Evolutionary conservation across 2,113 vertebrate genomes (phyloP).

Genomic region (Cottus gobio): DNA sequence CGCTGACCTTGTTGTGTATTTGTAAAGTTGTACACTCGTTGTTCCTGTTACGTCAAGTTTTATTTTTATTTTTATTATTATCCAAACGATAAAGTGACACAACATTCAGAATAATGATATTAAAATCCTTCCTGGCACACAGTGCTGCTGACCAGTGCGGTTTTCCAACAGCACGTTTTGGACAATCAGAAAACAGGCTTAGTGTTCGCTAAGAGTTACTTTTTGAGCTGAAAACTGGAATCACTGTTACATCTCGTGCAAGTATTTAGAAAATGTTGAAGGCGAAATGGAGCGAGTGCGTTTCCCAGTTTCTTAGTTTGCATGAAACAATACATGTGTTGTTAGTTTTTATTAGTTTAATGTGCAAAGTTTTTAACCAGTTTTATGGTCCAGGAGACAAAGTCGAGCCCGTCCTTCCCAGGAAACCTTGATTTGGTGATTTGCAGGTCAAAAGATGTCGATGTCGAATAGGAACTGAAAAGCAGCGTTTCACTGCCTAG

Average conservation of each 20-base stretch:
- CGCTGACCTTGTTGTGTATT: neutral
- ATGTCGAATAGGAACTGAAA: too few species aligned
- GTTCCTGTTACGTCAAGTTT: neutral
- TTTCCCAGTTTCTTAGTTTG: too few species aligned
- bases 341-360: neutral
- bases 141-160: neutral
- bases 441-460: too few species aligned
- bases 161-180: neutral
- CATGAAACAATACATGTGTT: neutral
- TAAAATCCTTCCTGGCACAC: too few species aligned
- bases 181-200: neutral
- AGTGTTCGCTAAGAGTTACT: neutral
- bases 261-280: neutral
- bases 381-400: neutral
- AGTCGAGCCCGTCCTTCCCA: neutral
- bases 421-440: neutral
- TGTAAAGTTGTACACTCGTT: neutral
- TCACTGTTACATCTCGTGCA: neutral
- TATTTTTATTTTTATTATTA: neutral
- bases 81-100: neutral
- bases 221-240: neutral
- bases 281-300: neutral
- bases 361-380: neutral
- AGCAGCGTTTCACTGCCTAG: too few species aligned
- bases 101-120: neutral